Base-by-base conservation (phyloP, 2,797 vertebrate species). In the Aratinga solstitialis region DNA sequence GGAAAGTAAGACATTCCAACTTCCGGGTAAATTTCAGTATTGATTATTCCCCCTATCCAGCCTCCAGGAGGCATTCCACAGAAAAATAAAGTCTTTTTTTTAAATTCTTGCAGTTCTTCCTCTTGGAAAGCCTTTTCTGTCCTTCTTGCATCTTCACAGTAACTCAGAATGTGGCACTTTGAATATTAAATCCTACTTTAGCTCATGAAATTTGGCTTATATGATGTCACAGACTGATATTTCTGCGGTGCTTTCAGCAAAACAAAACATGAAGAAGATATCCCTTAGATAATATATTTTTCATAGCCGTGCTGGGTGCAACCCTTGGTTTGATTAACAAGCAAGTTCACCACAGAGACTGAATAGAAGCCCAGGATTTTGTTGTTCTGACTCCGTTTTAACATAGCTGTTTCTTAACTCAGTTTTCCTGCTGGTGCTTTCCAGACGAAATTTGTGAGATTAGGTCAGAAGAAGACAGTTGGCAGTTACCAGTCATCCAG, bases 361-460 rank as follows among this genome's bases (percentile, higher is more conserved):
- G 93, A 94, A 88, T 90, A 71, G 94, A 95, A 96, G 89, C 71
- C 77, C 81, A 87, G 45, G 65, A 48, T 85, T 94, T 59, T 92
- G 30, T 80, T 71, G 68, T 89, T 96, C 91, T 51, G 65, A 87
- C 93, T 93, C 68, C 42, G 34, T 92, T 95, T 90, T 76, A 89
- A 87, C 45, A 20, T 61, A 79, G 65, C 68, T 77, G 6, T 68
- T 86, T 90, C 90, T 90, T 89, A 91, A 91, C 75, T 65, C 84
- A 47, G 80, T 50, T 82, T 92, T 92, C 74, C 78, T 84, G 71
- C 67, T 79, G 71, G 62, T 89, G 72, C 74, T 96, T 96, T 94
- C 85, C 85, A 87, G 90, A 56, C 71, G 71, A 68, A 66, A 89
- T 89, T 59, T 79, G n/a, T 84, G 78, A 91, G 50, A 69, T 61